A percentile compares a stretch with the other conserved stretches of the same genome.
phyloP scores from a whole-genome alignment of 2,888 invertebrate genomes.

The Xestia sexstrigata region DNA sequence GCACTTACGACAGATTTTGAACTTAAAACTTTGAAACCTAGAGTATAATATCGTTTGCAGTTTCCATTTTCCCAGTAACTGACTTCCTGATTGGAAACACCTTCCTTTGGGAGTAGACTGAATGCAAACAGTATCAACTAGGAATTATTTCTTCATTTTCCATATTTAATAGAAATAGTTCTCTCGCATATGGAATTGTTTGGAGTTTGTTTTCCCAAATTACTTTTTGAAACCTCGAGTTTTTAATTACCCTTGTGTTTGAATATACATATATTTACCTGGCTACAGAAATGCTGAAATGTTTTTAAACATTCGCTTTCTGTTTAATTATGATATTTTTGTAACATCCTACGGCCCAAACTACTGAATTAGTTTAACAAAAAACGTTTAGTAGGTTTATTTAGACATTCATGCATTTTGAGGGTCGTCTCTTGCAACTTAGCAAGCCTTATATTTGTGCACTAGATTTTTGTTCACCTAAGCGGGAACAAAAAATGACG shows the following conservation, averaged over 20 bases:
- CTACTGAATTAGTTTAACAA: background rate
- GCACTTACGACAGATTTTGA: slow-evolving; percentile 12
- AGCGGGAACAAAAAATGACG: too few relatives aligned
- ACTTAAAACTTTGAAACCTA: slow-evolving; percentile 7
- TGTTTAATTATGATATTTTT: background rate
- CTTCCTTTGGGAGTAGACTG: slow-evolving; percentile 43
- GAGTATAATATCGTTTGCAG: slow-evolving; percentile 16
- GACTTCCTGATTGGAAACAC: slow-evolving; percentile 52
- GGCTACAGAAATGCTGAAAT: background rate
- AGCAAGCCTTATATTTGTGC: too few relatives aligned
- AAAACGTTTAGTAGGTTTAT: background rate
- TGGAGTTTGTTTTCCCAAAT: slow-evolving; percentile 1
- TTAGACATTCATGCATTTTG: background rate
- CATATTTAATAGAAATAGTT: slow-evolving; percentile 42
- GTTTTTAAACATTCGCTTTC: slow-evolving; percentile 16
- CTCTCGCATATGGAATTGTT: slow-evolving; percentile 5
- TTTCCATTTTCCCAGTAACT: slow-evolving; percentile 26
- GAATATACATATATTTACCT: background rate
- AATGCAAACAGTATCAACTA: slow-evolving; percentile 41
- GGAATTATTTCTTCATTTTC: slow-evolving; percentile 51
- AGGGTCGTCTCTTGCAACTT: too few relatives aligned
- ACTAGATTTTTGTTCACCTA: too few relatives aligned
- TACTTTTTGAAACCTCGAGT: slow-evolving; percentile 24
- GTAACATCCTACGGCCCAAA: too few relatives aligned
- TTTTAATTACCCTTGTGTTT: slow-evolving; percentile 18